A percentile compares a stretch with the other conserved stretches of the same genome.
Evolutionary conservation across 2,888 invertebrate genomes (phyloP).

Genomic region (Thymelicus lineola): DNA sequence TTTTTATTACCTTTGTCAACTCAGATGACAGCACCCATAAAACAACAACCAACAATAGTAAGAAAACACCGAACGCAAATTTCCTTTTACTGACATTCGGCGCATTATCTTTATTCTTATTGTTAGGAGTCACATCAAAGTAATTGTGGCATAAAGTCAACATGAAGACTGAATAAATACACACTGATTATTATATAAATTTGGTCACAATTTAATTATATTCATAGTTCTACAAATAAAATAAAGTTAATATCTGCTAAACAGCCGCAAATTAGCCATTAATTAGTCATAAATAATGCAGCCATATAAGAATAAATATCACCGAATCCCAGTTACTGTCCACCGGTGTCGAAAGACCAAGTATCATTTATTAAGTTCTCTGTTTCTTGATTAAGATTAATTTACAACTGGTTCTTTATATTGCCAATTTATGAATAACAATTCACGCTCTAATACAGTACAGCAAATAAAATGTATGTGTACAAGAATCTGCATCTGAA

Average conservation of each 20-base stretch:
- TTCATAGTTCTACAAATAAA: constrained; percentile 37
- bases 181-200: constrained; percentile 28
- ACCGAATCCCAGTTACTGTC: not conserved
- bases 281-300: constrained; percentile 31
- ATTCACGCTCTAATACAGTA: not conserved
- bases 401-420: not conserved
- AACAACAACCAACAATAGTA: constrained; percentile 95
- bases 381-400: not conserved
- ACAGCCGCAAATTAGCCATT: constrained; percentile 6
- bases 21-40: constrained; percentile 98
- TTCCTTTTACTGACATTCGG: constrained; percentile 71
- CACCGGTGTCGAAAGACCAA: not conserved
- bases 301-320: constrained; percentile 7
- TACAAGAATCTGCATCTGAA: not conserved
- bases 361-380: not conserved
- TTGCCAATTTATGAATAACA: not conserved
- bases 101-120: constrained; percentile 72
- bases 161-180: constrained; percentile 64
- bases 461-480: not conserved
- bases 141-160: constrained; percentile 82
- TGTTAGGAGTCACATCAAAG: constrained; percentile 71
- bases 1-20: constrained; percentile 91
- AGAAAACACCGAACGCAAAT: constrained; percentile 93
- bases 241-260: constrained; percentile 12
- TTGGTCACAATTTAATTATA: constrained; percentile 40